A percentile compares a stretch with the other conserved stretches of the same genome.
phyloP scores from a whole-genome alignment of 2,113 vertebrate genomes.

The Sturnira hondurensis region DNA sequence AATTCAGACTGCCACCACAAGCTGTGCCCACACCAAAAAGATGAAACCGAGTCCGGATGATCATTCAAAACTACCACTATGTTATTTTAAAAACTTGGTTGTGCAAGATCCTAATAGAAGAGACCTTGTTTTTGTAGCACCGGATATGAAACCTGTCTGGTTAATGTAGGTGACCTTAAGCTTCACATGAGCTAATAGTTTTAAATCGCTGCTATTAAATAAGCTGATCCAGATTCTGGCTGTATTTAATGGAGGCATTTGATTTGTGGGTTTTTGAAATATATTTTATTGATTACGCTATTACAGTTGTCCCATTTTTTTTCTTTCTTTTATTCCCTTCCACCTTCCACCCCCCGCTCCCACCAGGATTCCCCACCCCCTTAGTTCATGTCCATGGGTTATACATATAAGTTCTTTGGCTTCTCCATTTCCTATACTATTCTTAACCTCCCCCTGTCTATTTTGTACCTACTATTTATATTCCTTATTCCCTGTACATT shows the following conservation, averaged over 20 bases:
- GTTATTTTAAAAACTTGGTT: not conserved
- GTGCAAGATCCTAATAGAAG: not conserved
- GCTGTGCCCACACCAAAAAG: not conserved
- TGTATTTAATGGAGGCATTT: not conserved
- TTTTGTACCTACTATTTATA: too few species aligned
- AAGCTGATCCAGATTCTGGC: not conserved
- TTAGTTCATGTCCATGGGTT: too few species aligned
- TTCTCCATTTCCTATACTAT: too few species aligned
- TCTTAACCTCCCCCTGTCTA: too few species aligned
- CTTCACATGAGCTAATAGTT: not conserved
- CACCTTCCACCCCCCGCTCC: too few species aligned
- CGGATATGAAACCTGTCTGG: not conserved
- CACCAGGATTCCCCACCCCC: too few species aligned
- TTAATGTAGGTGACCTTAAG: slow-evolving; percentile 19
- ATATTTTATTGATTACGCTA: too few species aligned
- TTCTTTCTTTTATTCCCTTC: too few species aligned
- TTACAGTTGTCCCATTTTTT: too few species aligned
- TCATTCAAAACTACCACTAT: not conserved
- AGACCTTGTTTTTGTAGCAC: not conserved
- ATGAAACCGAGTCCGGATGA: not conserved
- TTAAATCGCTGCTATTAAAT: slow-evolving; percentile 15
- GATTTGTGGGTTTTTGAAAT: not conserved
- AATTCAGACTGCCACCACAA: not conserved
- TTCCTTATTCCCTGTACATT: too few species aligned
- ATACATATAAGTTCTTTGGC: too few species aligned